Evolutionary conservation across 2,113 vertebrate genomes (phyloP), one percentile per base, ranked within the genome.

Genomic region (Euleptes europaea): DNA sequence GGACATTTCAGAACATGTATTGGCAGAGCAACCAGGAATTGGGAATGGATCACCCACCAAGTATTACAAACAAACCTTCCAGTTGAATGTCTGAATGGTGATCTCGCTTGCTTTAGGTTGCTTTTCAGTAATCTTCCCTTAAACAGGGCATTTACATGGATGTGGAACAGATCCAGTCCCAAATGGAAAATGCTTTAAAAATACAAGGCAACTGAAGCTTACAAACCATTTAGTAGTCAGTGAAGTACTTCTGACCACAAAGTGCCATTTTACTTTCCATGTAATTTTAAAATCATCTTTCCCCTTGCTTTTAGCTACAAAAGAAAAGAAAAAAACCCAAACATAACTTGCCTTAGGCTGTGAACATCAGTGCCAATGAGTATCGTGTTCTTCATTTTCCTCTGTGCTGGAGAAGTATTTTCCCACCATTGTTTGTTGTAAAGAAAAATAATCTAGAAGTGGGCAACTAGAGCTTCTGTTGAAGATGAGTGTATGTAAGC

Each of bases 351-450:
- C 38, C 81, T 65, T 1, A 3, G 0, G 77, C 13, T 12, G 65
- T 85, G 83, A 86, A 81, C n/a, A 54, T 14, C 28, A 84, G 26
- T 0, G 31, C 23, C 1, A 47, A 70, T 78, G 89, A 81, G 73
- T 38, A 71, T 15, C 17, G 19, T 80, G 84, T 85, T 92, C 83
- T 87, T 81, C 49, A 78, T 87, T 81, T 87, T 88, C 33, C 13
- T 69, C n/a, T 33, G 66, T 35, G 1, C 78, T 82, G 85, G 3
- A 47, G 71, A 83, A 67, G 54, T 71, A 65, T 84, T 94, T 91
- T 77, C n/a, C 3, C 76, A 73, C 42, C 13, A 28, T 73, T 73
- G 71, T 14, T 47, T 44, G 4, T 31, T 47, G 3, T 26, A 8
- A 47, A 73, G n/a, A n/a, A 73, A 4, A 44, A 28, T 47, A 26